Conservation (phyloP, 2,113 vertebrate genomes). For the Phrynocephalus versicolor region DNA sequence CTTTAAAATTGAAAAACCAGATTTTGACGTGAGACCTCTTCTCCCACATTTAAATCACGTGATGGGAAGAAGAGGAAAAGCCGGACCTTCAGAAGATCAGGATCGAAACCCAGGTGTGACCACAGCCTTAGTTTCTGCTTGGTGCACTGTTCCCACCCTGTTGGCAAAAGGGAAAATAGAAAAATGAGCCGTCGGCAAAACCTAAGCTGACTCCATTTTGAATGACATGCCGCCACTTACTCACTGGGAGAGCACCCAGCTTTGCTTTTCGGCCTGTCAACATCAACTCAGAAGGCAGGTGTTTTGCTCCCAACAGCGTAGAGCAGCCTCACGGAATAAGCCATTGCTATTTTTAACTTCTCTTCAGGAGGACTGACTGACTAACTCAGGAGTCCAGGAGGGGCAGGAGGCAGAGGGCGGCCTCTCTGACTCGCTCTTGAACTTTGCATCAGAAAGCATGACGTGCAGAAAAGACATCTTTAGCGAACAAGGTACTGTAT, state of each 20-base stretch:
- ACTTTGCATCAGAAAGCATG: not conserved
- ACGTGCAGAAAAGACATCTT: not conserved
- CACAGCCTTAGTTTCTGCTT: too few species aligned
- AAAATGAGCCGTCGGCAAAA: conserved; percentile 9
- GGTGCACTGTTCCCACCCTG: rapidly evolving
- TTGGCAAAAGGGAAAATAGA: rapidly evolving
- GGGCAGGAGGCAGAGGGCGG: not conserved
- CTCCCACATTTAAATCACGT: too few species aligned
- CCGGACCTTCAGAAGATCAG: too few species aligned
- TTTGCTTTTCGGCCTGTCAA: not conserved
- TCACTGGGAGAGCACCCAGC: not conserved
- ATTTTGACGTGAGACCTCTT: too few species aligned
- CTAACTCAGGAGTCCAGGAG: not conserved
- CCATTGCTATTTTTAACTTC: not conserved
- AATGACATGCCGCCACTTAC: not conserved
- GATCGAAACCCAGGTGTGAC: too few species aligned
- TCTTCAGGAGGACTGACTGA: not conserved
- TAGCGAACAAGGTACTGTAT: not conserved
- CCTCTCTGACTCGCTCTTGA: conserved; percentile 19
- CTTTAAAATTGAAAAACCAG: too few species aligned
- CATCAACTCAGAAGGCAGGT: not conserved
- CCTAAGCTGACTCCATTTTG: rapidly evolving
- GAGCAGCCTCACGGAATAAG: not conserved
- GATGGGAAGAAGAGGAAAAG: too few species aligned
- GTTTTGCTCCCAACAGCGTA: not conserved